Base-by-base conservation (phyloP, 1,140 invertebrate genomes). In the Diachasmimorpha longicaudata region DNA sequence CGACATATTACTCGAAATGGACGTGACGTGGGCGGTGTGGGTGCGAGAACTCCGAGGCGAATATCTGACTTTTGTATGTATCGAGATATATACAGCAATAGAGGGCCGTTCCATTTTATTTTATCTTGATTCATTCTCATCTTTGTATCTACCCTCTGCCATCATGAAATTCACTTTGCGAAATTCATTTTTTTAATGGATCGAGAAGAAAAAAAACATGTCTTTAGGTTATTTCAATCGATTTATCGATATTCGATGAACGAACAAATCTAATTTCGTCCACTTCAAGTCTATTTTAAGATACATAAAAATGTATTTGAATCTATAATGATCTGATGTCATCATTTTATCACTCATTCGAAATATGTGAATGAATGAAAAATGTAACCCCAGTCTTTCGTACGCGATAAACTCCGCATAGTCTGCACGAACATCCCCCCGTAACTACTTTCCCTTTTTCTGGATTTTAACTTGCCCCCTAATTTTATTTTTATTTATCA, bases 1-100 rank as follows among this genome's bases (percentile, higher is more conserved):
- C 67, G 80, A 81, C 83, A 82, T 81, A 81, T 83, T 83, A 80
- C 73, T 67, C 79, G 71, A 81, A 84, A 84, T 82, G 80, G 80
- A 81, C 78, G 52, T 77, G 39, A 55, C 70, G 58, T 69, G 70
- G 19, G 66, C 68, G 74, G 74, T 19, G 14, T 55, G 31, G 68
- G 67, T 42, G 71, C 70, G 36, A 70, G 80, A 31, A 31, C 25
- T 79, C 77, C 77, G 75, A 21, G 78, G 78, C 75, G 74, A 73
- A 80, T 79, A 79, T 81, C 71, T 81, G 78, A 81, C 77, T 83
- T 81, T 77, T 77, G 75, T 80, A 79, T 81, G 76, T 77, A 78
- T 52, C 68, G 6, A 63, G 55, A 72, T 63, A 71, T 16, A 31
- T 6, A 71, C 42, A 58, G 55, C 23, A 67, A 36, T 44, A 71